These are phyloP conservation scores for Zaprionus inermis DNA, from an alignment of 1,140 invertebrate genomes.

Conservation along the genomic window DNA sequence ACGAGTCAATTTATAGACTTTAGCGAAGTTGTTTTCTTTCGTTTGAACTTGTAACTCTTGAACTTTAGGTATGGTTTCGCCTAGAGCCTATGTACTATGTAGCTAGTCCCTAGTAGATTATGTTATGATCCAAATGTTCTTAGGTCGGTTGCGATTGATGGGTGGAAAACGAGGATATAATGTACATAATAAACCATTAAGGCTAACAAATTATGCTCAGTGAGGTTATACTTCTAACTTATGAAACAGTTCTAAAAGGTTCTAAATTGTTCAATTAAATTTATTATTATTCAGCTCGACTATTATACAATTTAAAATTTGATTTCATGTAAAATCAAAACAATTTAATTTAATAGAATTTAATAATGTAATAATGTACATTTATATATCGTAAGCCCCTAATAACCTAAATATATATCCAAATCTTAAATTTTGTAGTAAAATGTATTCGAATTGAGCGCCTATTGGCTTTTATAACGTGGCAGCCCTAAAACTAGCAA, in stretches of 20 bases:
- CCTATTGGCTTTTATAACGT: not conserved
- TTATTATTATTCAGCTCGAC: conserved; percentile 6
- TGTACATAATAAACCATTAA: conserved; percentile 73
- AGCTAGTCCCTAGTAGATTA: conserved; percentile 38
- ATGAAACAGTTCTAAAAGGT: conserved; percentile 47
- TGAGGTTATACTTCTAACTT: conserved; percentile 71
- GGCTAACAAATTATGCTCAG: conserved; percentile 72
- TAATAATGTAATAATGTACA: conserved; percentile 41
- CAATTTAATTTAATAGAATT: conserved; percentile 21
- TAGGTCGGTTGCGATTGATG: conserved; percentile 14
- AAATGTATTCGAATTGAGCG: conserved; percentile 1
- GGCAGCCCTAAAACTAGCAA: not conserved
- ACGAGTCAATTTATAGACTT: conserved; percentile 59
- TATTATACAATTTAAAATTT: conserved; percentile 31
- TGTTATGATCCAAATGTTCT: conserved; percentile 7
- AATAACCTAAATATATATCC: conserved; percentile 56
- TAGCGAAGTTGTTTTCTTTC: conserved; percentile 21
- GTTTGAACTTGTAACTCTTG: conserved; percentile 3
- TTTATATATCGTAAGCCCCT: conserved; percentile 46
- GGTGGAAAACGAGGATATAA: conserved; percentile 4
- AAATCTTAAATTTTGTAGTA: conserved; percentile 28
- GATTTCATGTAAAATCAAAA: conserved; percentile 45
- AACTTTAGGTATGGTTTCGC: conserved; percentile 10
- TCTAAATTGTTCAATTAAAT: conserved; percentile 58
- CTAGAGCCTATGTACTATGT: conserved; percentile 28